Evolutionary conservation across 2,797 vertebrate species (phyloP), one percentile per base, ranked within the genome.

Genomic region (Liparis tanakae): DNA sequence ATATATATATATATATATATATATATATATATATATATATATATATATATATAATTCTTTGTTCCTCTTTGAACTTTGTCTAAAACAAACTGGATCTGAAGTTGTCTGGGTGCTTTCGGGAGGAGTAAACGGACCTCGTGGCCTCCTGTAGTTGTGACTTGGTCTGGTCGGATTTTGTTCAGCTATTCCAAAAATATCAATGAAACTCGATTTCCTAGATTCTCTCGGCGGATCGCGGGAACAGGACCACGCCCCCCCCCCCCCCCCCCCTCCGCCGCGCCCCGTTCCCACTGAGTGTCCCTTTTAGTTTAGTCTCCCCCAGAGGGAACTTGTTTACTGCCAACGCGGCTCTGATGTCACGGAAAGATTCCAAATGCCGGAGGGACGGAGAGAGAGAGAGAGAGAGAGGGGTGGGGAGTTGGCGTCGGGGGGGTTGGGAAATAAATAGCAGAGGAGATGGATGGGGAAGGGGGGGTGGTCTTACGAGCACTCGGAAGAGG

Each of bases 261-360:
- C 59, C 58, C 20, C 55, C 25, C 25, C 25, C 25, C 4, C n/a
- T n/a, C n/a, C 50, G 17, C 44, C 56, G 57, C 79, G 71, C 59
- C 58, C 20, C 55, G 76, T 88, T 92, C 87, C 89, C 85, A 90
- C 88, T 85, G 86, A 79, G 51, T 73, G 81, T 81, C 80, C 70
- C 75, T 80, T 78, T 79, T 70, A 68, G 78, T 79, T 68, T 33
- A 43, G 71, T 63, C 84, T 82, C 86, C 92, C 87, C 76, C 74
- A 84, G 92, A 93, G 89, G 80, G 72, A 87, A 87, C 72, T 86
- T 93, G 91, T 93, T 93, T 92, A 91, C 90, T 80, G 89, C 91
- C 89, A 91, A 85, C 75, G 82, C 67, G 0, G 72, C 88, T 89
- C 70, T 90, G 90, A 93, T 93, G 92, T 94, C 93, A 95, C 72